Evolutionary conservation across 2,888 invertebrate species (phyloP), one percentile per base, ranked within the genome.

Genomic region (Creontiades dilutus): DNA sequence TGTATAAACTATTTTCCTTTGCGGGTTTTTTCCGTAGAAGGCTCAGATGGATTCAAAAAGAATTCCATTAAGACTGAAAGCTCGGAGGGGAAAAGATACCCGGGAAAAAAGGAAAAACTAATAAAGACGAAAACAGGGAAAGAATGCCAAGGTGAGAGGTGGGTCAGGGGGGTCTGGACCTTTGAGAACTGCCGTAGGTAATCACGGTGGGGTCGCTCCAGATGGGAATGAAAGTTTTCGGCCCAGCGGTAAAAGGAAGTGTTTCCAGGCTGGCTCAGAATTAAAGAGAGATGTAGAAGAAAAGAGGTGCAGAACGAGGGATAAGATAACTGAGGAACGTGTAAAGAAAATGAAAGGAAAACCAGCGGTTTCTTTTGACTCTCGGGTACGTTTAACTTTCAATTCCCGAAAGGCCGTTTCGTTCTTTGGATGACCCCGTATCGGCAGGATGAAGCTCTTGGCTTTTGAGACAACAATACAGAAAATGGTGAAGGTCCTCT

Each of bases 301-400:
- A n/a, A n/a, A n/a, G n/a, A n/a, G 52, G 52, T 7, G 52, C 2
- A 52, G 16, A 52, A 3, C 5, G 11, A 52, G 16, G 82, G n/a
- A 52, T 27, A 47, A 47, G 82, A 47, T 47, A 47, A 47, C 48
- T 16, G 82, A 47, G 48, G n/a, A 47, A 47, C 13, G 48, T 27
- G 47, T 47, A 52, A 47, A 47, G 82, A 52, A 47, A 52, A 52
- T 47, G 82, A 82, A 52, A 82, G 48, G 47, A 47, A 82, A 47
- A 82, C 61, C 61, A 19, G n/a, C 0, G 61, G 61, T 16, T 61
- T 61, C 19, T 61, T 9, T 7, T 61, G 9, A n/a, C 61, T 1
- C n/a, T 9, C 19, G 19, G 61, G 16, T 61, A 61, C 61, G 19
- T 61, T 61, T n/a, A 61, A 61, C 61, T 61, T 61, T 61, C 52